Evolutionary conservation across 2,888 invertebrate species (phyloP), one percentile per base, ranked within the genome.

Genomic region (Lepidochrysops patricia): DNA sequence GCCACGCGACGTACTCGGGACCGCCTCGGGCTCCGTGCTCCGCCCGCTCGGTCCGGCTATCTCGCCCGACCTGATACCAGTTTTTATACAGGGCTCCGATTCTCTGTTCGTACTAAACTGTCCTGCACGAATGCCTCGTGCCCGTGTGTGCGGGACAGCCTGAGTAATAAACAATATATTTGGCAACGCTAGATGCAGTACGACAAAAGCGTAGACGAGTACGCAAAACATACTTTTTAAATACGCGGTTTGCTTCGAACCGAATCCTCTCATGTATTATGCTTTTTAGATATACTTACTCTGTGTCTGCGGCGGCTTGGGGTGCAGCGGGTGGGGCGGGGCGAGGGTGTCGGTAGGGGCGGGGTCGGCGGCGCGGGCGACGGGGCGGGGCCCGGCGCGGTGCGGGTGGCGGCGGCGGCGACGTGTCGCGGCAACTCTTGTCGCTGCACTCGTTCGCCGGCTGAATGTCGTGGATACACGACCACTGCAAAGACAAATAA

Each of bases 401-500:
- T 52, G 60, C 59, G 19, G 61, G 57, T 52, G 58, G 63, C 43
- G 43, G 43, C 25, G 67, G 62, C 49, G 68, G 63, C 1, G 61
- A 59, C 32, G 72, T 62, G 72, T 82, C 84, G 6, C 78, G 75
- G 19, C 73, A 74, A 59, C 75, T 64, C 72, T 84, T 82, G 61
- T 71, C 70, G 13, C 68, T 60, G 13, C 58, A 19, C n/a, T 76
- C 72, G 4, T 89, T 89, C 60, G 79, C 80, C 49, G 94, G 93
- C 84, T 97, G 97, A 66, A 98, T 96, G 77, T 98, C 97, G 83
- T 98, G 98, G 59, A 98, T 93, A 75, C 97, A 96, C 5, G 97
- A 97, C 96, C 97, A 98, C 94, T 96, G 80, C 4, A 43, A 23
- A 50, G 3, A 9, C 12, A 25, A n/a, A n/a, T n/a, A n/a, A n/a